phyloP scores from a whole-genome alignment of 2,113 vertebrate genomes.

The Ptyas mucosa region DNA sequence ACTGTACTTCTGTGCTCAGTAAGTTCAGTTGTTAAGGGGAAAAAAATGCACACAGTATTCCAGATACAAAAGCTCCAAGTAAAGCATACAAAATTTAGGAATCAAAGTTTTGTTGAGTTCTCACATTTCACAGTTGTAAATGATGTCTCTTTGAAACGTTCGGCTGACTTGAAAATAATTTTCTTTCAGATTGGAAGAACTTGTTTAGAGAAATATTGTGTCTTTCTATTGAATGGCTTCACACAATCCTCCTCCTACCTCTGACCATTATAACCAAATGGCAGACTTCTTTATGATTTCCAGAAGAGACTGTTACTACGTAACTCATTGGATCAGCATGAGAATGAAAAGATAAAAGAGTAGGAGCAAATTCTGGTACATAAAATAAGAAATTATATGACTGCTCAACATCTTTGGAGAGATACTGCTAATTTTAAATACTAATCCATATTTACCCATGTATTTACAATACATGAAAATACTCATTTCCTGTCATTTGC shows the following conservation, averaged over 20 bases:
- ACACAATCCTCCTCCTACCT: not conserved
- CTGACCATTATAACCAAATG: not conserved
- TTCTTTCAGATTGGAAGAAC: not conserved
- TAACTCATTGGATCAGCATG: not conserved
- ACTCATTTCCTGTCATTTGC: not conserved
- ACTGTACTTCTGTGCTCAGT: not conserved
- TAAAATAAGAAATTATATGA: not conserved
- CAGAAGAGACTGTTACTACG: not conserved
- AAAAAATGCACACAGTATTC: not conserved
- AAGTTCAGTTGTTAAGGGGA: not conserved
- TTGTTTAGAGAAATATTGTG: not conserved
- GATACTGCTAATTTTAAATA: not conserved
- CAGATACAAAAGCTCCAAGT: not conserved
- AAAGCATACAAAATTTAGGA: not conserved
- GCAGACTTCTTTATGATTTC: not conserved
- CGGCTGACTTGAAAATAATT: not conserved
- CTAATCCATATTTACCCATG: not conserved
- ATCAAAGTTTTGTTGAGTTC: not conserved
- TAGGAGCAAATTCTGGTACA: not conserved
- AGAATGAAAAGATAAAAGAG: not conserved
- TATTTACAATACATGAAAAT: not conserved
- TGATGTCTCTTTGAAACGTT: not conserved
- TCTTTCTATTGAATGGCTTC: not conserved
- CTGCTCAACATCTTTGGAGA: not conserved
- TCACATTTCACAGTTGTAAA: not conserved